Evolutionary conservation across 2,888 invertebrate genomes (phyloP).

Genomic region (Aspidiotus rigidus): DNA sequence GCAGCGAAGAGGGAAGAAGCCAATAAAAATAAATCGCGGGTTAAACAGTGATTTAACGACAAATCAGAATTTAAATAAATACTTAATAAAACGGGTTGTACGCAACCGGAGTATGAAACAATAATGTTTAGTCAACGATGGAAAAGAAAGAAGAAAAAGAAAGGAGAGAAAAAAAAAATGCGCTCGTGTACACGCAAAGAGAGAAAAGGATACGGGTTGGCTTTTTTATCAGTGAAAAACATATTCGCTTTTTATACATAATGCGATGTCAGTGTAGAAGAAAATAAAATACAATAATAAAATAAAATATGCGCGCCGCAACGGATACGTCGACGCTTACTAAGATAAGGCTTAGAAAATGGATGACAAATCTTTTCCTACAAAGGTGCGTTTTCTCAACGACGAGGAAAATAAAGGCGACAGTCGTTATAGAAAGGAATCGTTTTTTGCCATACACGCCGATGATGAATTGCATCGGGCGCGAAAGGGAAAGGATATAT

Average conservation of each 20-base stretch:
- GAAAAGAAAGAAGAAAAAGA: background rate
- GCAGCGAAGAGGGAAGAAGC: background rate
- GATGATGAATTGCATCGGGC: slow-evolving; percentile 6
- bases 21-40: slow-evolving; percentile 1
- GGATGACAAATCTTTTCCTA: slow-evolving; percentile 32
- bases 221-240: slow-evolving; percentile 28
- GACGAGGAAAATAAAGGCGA: slow-evolving; percentile 8
- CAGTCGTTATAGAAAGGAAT: slow-evolving; percentile 4
- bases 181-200: background rate
- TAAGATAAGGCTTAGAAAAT: slow-evolving; percentile 24
- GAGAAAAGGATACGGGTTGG: background rate
- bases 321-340: slow-evolving; percentile 27
- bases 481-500: no score
- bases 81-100: background rate
- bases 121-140: background rate
- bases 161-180: background rate
- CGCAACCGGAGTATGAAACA: slow-evolving; percentile 4
- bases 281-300: slow-evolving; percentile 32
- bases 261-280: slow-evolving; percentile 28
- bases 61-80: slow-evolving; percentile 4
- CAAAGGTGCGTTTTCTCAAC: slow-evolving; percentile 13
- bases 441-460: slow-evolving; percentile 7
- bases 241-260: slow-evolving; percentile 27
- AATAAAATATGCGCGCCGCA: slow-evolving; percentile 30
- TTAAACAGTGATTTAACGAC: slow-evolving; percentile 1